Evolutionary conservation across 2,797 vertebrate genomes (phyloP).

Genomic region (Picus viridis): DNA sequence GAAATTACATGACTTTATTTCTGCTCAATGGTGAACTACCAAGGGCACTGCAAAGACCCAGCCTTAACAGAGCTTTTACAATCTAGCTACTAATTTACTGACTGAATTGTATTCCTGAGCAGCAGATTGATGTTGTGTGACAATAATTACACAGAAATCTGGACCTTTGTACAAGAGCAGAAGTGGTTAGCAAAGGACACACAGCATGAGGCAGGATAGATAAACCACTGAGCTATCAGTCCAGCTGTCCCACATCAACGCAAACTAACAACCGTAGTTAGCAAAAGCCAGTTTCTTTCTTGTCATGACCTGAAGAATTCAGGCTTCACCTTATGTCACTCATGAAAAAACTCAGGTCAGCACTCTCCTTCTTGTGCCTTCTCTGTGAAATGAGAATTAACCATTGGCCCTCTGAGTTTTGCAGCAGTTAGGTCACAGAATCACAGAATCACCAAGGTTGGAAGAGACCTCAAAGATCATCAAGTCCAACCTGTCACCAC

Average conservation of each 20-base stretch:
- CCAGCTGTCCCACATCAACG: not conserved
- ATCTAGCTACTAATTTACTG: not conserved
- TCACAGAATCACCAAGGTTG: too few relatives aligned
- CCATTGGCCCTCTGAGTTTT: not conserved
- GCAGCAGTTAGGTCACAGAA: not conserved
- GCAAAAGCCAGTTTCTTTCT: not conserved
- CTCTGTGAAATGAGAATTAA: not conserved
- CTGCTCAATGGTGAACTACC: not conserved
- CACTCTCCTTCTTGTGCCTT: not conserved
- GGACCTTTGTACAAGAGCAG: not conserved
- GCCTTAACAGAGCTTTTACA: not conserved
- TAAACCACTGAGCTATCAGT: not conserved
- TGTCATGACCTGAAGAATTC: not conserved
- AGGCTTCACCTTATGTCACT: not conserved
- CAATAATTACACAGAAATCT: not conserved
- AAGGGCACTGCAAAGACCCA: not conserved
- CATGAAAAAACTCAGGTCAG: not conserved
- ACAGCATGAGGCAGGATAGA: not conserved
- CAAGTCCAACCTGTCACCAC: too few relatives aligned
- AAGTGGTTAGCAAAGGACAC: not conserved
- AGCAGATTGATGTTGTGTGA: not conserved
- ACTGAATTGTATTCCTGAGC: not conserved
- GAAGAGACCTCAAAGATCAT: too few relatives aligned
- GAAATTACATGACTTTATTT: not conserved
- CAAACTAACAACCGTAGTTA: not conserved